Conservation (phyloP, 2,888 invertebrate species). For the Agrochola lota region DNA sequence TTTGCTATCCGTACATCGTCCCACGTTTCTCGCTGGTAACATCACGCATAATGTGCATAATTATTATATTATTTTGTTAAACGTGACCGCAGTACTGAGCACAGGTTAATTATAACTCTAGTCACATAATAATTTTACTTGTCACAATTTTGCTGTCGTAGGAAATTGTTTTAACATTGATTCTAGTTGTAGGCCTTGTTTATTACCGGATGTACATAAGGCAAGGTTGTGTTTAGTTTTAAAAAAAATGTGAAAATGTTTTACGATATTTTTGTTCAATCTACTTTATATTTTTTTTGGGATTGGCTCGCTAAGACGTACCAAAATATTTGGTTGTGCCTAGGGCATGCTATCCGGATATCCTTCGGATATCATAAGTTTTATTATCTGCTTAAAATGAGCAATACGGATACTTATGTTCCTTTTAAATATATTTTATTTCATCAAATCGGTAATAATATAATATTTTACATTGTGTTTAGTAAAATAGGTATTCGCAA, state of each 20-base stretch:
- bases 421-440: too few species aligned
- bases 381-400: too few species aligned
- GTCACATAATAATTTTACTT: conserved; percentile 44
- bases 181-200: conserved; percentile 7
- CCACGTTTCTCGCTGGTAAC: conserved; percentile 56
- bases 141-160: conserved; percentile 32
- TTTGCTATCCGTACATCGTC: conserved; percentile 54
- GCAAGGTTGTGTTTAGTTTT: neutral
- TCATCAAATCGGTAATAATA: too few species aligned
- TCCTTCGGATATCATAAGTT: too few species aligned
- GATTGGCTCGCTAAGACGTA: neutral
- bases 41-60: conserved; percentile 66
- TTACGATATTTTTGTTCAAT: neutral
- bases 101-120: conserved; percentile 51
- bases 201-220: conserved; percentile 21
- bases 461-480: too few species aligned
- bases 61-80: conserved; percentile 67
- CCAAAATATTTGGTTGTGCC: too few species aligned
- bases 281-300: neutral
- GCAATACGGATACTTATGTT: too few species aligned
- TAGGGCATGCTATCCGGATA: neutral
- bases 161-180: conserved; percentile 25
- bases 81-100: conserved; percentile 64
- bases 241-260: too few species aligned
- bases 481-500: too few species aligned